Conservation (phyloP, 1,140 invertebrate species). For the Thaumetopoea pityocampa region DNA sequence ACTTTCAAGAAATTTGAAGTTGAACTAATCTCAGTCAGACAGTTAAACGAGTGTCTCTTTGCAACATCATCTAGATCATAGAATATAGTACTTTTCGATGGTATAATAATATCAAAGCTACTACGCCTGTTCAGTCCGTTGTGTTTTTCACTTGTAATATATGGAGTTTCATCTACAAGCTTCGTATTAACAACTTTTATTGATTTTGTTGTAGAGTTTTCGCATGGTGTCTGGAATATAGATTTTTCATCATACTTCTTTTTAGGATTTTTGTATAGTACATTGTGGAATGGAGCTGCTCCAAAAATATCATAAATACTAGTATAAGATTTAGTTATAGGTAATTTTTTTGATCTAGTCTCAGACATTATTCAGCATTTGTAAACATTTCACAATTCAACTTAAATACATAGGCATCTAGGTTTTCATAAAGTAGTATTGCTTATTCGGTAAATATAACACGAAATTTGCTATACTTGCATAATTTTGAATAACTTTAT, state of each 20-base stretch:
- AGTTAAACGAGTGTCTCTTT: constrained; percentile 53
- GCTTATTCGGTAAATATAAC: no score
- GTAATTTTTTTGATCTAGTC: constrained; percentile 5
- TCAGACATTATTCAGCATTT: constrained; percentile 1
- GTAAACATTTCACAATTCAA: no score
- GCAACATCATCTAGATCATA: constrained; percentile 55
- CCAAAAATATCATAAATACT: constrained; percentile 38
- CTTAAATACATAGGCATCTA: no score
- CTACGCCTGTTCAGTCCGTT: constrained; percentile 33
- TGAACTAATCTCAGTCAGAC: constrained; percentile 29
- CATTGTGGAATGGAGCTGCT: constrained; percentile 14
- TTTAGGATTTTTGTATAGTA: constrained; percentile 7
- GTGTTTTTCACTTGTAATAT: constrained; percentile 51
- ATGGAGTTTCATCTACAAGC: constrained; percentile 23
- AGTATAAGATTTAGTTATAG: constrained; percentile 31
- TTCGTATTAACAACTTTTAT: constrained; percentile 2
- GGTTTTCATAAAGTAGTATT: no score
- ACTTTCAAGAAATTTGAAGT: constrained; percentile 25
- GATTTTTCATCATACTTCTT: constrained; percentile 2
- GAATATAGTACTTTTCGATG: constrained; percentile 56
- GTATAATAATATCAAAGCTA: constrained; percentile 30
- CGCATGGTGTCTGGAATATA: constrained; percentile 5
- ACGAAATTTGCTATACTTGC: no score
- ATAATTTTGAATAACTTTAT: no score
- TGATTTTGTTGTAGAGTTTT: constrained; percentile 8